phyloP scores from a whole-genome alignment of 1,140 invertebrate genomes.

The Linepithema humile region DNA sequence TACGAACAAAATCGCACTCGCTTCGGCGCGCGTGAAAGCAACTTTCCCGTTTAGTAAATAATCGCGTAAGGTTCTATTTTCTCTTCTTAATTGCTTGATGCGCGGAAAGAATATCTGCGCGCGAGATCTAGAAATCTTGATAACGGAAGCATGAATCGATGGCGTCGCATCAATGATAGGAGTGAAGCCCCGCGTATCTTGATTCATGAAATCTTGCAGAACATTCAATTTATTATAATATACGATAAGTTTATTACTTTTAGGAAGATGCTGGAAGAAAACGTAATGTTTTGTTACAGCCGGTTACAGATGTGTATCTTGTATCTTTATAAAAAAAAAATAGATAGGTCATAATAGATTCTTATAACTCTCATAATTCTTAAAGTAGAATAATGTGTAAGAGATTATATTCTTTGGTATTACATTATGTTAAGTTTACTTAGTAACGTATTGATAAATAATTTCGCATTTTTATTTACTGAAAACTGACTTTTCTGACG shows the following conservation, averaged over 20 bases:
- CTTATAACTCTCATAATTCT: no score
- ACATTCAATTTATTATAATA: no score
- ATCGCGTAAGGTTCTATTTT: slow-evolving; percentile 10
- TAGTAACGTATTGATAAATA: not conserved
- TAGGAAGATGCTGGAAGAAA: not conserved
- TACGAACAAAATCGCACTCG: not conserved
- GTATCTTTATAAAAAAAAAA: no score
- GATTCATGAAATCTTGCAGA: not conserved
- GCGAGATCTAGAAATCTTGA: not conserved
- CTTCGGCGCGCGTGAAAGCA: slow-evolving; percentile 22
- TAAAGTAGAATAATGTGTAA: no score
- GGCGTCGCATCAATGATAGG: not conserved
- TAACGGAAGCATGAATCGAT: not conserved
- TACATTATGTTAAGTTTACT: not conserved
- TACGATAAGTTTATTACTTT: not conserved
- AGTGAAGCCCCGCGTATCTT: not conserved
- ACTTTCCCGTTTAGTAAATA: slow-evolving; percentile 44
- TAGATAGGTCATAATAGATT: no score
- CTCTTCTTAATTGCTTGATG: slow-evolving; percentile 22
- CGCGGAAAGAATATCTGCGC: not conserved
- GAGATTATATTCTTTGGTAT: not conserved
- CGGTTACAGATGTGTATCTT: not conserved
- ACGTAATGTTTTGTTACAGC: no score
- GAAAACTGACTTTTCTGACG: not conserved
- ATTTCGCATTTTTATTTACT: not conserved